A percentile compares a stretch with the other conserved stretches of the same genome.
Conservation (phyloP, 2,113 vertebrate species). For the Connochaetes taurinus region DNA sequence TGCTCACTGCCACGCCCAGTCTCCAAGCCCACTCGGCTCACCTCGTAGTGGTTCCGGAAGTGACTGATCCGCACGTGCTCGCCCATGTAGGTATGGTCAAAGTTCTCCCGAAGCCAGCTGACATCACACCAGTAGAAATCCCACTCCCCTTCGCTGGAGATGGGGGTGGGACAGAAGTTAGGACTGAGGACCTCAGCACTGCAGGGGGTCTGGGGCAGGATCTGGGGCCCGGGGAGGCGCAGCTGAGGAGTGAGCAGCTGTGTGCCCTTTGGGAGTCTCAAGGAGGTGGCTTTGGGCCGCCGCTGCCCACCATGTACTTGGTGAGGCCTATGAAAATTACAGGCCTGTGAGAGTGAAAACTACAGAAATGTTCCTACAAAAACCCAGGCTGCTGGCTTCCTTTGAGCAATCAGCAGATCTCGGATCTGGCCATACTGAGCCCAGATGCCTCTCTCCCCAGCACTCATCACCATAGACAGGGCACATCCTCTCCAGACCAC, state of each 20-base stretch:
- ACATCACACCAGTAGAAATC: constrained; percentile 95
- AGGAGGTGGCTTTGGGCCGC: accelerated
- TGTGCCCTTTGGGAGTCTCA: not conserved
- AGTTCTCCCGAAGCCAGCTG: constrained; percentile 90
- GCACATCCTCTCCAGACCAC: not conserved
- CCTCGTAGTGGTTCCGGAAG: constrained; percentile 94
- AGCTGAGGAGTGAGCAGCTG: not conserved
- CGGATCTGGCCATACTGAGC: not conserved
- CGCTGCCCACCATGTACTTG: not conserved
- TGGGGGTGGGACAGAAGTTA: not conserved
- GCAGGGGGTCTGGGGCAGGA: not conserved
- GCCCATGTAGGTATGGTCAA: constrained; percentile 89
- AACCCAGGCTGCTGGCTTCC: not conserved
- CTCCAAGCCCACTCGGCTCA: constrained; percentile 49
- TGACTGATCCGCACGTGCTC: constrained; percentile 91
- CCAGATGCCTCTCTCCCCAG: not conserved
- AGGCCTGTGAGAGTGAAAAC: not conserved
- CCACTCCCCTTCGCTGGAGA: constrained; percentile 88
- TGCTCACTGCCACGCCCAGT: not conserved
- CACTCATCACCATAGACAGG: not conserved
- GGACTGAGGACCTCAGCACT: not conserved
- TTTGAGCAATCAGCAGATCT: not conserved
- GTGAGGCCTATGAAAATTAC: not conserved
- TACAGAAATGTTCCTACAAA: not conserved
- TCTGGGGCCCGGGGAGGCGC: not conserved